A percentile compares a stretch with the other conserved stretches of the same genome.
Evolutionary conservation across 2,113 vertebrate species (phyloP).

Genomic region (Pteruthius melanotis): DNA sequence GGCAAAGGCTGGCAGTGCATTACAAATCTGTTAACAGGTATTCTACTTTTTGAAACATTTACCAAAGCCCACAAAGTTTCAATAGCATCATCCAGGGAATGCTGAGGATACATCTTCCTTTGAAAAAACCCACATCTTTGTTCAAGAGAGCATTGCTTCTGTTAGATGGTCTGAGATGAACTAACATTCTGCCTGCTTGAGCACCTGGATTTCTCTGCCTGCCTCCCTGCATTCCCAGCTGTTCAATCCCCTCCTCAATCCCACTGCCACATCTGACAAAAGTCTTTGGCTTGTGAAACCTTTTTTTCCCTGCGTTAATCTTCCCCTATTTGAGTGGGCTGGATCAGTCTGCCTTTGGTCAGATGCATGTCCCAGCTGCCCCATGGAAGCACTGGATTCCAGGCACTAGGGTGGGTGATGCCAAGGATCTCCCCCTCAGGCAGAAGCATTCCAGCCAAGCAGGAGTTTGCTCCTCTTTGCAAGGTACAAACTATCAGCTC

Average conservation of each 20-base stretch:
- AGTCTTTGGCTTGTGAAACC: neutral
- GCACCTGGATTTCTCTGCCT: neutral
- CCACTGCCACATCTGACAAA: neutral
- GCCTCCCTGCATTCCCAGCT: neutral
- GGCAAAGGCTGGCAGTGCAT: neutral
- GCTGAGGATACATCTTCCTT: neutral
- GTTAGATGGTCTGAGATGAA: neutral
- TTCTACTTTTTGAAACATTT: neutral
- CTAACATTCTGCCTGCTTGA: neutral
- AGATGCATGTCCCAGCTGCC: neutral
- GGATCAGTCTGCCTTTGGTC: neutral
- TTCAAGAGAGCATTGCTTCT: neutral
- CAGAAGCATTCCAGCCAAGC: neutral
- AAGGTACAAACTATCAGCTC: neutral
- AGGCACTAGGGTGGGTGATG: neutral
- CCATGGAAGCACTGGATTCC: fast-evolving
- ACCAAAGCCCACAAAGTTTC: neutral
- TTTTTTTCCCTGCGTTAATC: too few relatives aligned
- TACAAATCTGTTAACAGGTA: neutral
- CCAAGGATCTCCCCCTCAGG: neutral
- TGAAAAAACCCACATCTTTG: neutral
- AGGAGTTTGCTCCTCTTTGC: neutral
- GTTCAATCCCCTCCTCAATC: neutral
- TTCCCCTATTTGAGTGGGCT: neutral
- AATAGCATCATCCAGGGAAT: neutral